These are phyloP conservation scores for Phaedon cochleariae DNA, from an alignment of 2,888 invertebrate genomes.

Conservation along the genomic window DNA sequence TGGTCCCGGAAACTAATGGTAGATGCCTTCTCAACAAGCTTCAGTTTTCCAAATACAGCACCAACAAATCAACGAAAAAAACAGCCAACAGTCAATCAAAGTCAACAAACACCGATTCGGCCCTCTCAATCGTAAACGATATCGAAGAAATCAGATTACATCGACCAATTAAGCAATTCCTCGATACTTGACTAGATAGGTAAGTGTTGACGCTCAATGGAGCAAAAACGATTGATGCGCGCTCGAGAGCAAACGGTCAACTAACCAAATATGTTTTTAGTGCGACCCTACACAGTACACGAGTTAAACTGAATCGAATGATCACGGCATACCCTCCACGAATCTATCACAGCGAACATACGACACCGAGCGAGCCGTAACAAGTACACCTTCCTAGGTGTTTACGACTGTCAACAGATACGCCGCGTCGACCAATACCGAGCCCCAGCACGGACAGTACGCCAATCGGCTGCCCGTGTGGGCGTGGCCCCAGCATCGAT, in stretches of 20 bases:
- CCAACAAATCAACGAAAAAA: conserved; percentile 1
- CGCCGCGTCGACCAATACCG: conserved; percentile 43
- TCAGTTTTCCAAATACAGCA: background rate
- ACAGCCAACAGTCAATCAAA: background rate
- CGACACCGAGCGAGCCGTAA: conserved; percentile 34
- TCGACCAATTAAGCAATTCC: conserved; percentile 55
- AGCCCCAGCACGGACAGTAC: conserved; percentile 5
- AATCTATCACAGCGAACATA: conserved; percentile 53
- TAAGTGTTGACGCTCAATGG: conserved; percentile 51
- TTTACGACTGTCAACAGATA: conserved; percentile 55
- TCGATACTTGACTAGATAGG: conserved; percentile 51
- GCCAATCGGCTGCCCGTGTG: conserved; percentile 42
- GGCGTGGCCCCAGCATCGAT: conserved; percentile 52
- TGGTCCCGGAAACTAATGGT: background rate
- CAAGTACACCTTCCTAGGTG: conserved; percentile 59
- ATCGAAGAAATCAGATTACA: conserved; percentile 46
- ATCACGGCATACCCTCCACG: conserved; percentile 45
- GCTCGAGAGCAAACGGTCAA: conserved; percentile 49
- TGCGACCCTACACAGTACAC: conserved; percentile 37
- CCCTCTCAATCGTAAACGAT: conserved; percentile 13
- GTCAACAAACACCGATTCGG: conserved; percentile 14
- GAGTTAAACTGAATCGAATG: conserved; percentile 39
- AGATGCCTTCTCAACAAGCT: background rate
- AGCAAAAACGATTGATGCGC: conserved; percentile 35
- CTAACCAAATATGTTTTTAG: conserved; percentile 36